A percentile compares a stretch with the other conserved stretches of the same genome.
phyloP scores from a whole-genome alignment of 2,888 invertebrate genomes.

The Ptychoptera contaminata region DNA sequence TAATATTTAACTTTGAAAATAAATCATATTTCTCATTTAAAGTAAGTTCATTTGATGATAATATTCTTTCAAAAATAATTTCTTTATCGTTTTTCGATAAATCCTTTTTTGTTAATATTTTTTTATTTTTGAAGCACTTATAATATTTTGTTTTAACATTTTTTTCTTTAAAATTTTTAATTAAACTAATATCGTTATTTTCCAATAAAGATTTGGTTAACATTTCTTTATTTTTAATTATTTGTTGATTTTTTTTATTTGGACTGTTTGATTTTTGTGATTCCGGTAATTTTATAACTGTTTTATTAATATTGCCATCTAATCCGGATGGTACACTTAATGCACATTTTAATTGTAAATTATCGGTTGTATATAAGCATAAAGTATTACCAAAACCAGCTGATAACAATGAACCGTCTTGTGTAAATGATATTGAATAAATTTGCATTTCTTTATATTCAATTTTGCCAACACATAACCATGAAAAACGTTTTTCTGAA shows the following conservation, averaged over 20 bases:
- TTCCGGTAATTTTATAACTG: constrained; percentile 16
- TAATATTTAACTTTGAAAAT: constrained; percentile 1
- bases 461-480: constrained; percentile 48
- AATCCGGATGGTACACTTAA: constrained; percentile 25
- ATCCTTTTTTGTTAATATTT: constrained; percentile 13
- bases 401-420: constrained; percentile 61
- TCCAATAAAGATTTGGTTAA: not conserved
- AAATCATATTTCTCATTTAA: constrained; percentile 22
- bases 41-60: constrained; percentile 21
- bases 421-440: constrained; percentile 45
- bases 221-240: not conserved
- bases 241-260: not conserved
- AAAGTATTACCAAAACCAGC: constrained; percentile 48
- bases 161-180: not conserved
- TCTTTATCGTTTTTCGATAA: constrained; percentile 9
- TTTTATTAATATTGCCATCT: constrained; percentile 24
- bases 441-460: constrained; percentile 43
- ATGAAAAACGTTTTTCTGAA: constrained; percentile 24
- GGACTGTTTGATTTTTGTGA: constrained; percentile 1
- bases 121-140: constrained; percentile 15
- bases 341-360: constrained; percentile 39
- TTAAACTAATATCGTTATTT: no score
- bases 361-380: constrained; percentile 52
- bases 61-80: constrained; percentile 17
- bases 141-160: constrained; percentile 7